Base-by-base conservation (phyloP, 2,797 vertebrate species). In the Melanogrammus aeglefinus region DNA sequence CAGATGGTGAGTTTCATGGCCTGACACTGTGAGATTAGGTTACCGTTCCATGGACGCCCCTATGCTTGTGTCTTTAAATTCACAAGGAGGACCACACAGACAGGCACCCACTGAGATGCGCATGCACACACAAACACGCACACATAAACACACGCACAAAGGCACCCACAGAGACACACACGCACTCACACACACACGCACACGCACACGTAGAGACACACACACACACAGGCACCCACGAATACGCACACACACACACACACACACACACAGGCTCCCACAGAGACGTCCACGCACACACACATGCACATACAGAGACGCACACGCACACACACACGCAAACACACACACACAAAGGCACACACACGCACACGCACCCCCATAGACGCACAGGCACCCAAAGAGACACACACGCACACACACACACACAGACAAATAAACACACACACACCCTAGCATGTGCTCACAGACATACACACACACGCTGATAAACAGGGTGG, bases 1-100 rank as follows among this genome's bases (percentile, higher is more conserved):
- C 93, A 94, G 93, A 93, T 94, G 92, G 91, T 77, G 81, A 38
- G 79, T 84, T 87, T 92, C 87, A 79, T 88, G 77, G 24, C 63
- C 86, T 85, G 38, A 77, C 84, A 86, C 84, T 66, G 81, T 80
- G 78, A 89, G 90, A 88, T 91, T 92, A 80, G 86, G 89, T 92
- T 92, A 89, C 88, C 83, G 81, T 41, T 71, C 12, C 1, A 81
- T 74, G 72, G 41, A 73, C 3, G 73, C 29, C 36, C 39, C n/a
- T 2, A 41, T 44, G 27, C 63, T 69, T 81, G 73, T 77, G 80
- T 74, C 36, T 77, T 83, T 82, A 87, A 66, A 47, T 35, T 31
- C 41, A 76, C 70, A 27, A 75, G 69, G 57, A 76, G 36, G 51
- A 75, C 70, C 69, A 31, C 74, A 70, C 69, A 31, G 72, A 69